phyloP scores from a whole-genome alignment of 2,888 invertebrate species.

The Xestia xanthographa region DNA sequence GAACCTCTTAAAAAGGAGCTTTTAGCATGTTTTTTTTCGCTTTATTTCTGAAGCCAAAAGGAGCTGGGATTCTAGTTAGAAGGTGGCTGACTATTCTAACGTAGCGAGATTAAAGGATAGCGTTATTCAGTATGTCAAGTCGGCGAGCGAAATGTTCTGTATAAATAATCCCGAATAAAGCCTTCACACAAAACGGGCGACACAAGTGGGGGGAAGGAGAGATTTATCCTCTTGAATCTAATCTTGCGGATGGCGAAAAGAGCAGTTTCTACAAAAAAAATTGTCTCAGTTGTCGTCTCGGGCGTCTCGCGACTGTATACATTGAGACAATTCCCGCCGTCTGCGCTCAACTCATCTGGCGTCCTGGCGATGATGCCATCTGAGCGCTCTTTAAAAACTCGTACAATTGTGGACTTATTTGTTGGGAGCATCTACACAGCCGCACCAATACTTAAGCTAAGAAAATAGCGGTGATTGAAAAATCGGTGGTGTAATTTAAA shows the following conservation, averaged over 20 bases:
- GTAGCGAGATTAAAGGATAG: conserved; percentile 78
- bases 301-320: conserved; percentile 72
- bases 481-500: too few species aligned
- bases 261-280: conserved; percentile 85
- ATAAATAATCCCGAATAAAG: conserved; percentile 88
- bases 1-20: conserved; percentile 59
- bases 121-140: conserved; percentile 83
- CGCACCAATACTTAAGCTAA: conserved; percentile 19
- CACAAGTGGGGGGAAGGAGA: conserved; percentile 83
- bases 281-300: conserved; percentile 80
- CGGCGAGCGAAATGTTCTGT: conserved; percentile 82
- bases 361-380: conserved; percentile 71
- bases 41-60: conserved; percentile 56
- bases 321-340: conserved; percentile 79
- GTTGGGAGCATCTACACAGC: conserved; percentile 27
- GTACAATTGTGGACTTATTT: conserved; percentile 43
- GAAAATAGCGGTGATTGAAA: conserved; percentile 20
- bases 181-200: conserved; percentile 85
- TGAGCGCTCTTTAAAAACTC: conserved; percentile 68
- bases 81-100: conserved; percentile 73
- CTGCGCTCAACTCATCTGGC: conserved; percentile 79
- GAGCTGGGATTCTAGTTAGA: conserved; percentile 62
- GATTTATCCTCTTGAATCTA: conserved; percentile 89
- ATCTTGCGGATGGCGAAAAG: conserved; percentile 88
- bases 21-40: conserved; percentile 62